Evolutionary conservation across 2,113 vertebrate genomes (phyloP), one percentile per base, ranked within the genome.

Genomic region (Phrynocephalus versicolor): DNA sequence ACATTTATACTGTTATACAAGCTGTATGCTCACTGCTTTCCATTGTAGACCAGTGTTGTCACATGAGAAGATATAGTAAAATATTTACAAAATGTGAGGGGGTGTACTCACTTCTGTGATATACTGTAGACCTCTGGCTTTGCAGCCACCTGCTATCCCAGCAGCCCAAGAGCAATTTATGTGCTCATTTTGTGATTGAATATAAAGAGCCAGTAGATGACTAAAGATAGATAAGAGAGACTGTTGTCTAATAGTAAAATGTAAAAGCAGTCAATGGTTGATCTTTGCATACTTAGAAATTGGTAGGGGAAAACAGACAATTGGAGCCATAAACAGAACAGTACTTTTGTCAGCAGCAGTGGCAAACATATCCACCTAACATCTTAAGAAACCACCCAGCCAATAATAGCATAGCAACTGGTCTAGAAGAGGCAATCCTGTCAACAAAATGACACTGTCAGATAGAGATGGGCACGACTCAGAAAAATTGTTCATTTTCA

Each of bases 111-210:
- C n/a, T n/a, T n/a, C n/a, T n/a, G n/a, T n/a, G n/a, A n/a, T n/a
- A n/a, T n/a, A n/a, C n/a, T n/a, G n/a, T n/a, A n/a, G n/a, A 51
- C 45, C 45, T 51, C 45, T 51, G 45, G 45, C 45, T 51, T 10
- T 51, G 45, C 45, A 51, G 45, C 10, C 45, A 51, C 45, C 45
- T 51, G 45, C 45, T 51, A 51, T 51, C 5, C 45, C 5, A 10
- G 5, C 45, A 51, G 10, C 45, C 45, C 58, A 41, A 57, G 12
- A 60, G 64, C 35, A 33, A 71, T 79, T 70, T 79, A 62, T 75
- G 45, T 85, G 51, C 65, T 79, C 55, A 79, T 51, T 79, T 33
- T 30, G 71, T 79, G 70, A 79, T 79, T 79, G 75, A 79, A 79
- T 27, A 23, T n/a, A n/a, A 65, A 71, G 51, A 37, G 79, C 79